A percentile compares a stretch with the other conserved stretches of the same genome.
These are phyloP conservation scores for human DNA, from an alignment of 2,113 vertebrate genomes.

Conservation along the genomic window GRCh38 chr2:115824001-115824500, in stretches of 20 bases:
- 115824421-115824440: too few species aligned
- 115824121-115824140: neutral
- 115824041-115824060: neutral
- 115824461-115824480: too few species aligned
- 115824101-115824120: neutral
- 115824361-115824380: too few species aligned
- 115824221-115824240: slow-evolving; percentile 47
- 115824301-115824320: too few species aligned
- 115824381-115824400: too few species aligned
- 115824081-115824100: neutral
- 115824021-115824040: neutral
- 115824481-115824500: too few species aligned
- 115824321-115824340: too few species aligned
- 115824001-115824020: neutral
- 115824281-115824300: slow-evolving; percentile 35
- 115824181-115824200: neutral
- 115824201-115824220: neutral
- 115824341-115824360: too few species aligned
- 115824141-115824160: neutral
- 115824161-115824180: neutral
- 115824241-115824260: slow-evolving; percentile 62
- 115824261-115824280: neutral
- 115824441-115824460: too few species aligned
- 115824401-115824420: too few species aligned
- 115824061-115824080: neutral